phyloP scores from a whole-genome alignment of 92 coral and sea anemone genomes.

The Siderastrea siderea region DNA sequence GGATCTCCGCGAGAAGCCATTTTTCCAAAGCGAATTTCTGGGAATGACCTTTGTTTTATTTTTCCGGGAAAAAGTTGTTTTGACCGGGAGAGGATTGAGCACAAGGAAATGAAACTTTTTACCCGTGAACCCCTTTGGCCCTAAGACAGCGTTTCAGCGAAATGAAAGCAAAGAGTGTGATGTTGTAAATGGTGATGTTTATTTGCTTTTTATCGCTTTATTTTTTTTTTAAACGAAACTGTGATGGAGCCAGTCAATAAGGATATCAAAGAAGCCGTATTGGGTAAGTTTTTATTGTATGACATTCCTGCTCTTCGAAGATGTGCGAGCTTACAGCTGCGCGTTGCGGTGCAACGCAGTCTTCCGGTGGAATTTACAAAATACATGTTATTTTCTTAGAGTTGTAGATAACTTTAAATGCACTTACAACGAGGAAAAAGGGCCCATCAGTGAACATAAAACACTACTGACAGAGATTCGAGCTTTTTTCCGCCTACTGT shows the following conservation, averaged over 20 bases:
- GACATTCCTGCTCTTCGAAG: not conserved
- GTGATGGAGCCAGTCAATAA: slow-evolving; percentile 30
- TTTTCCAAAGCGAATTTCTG: not conserved
- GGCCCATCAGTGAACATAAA: not conserved
- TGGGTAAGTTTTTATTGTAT: slow-evolving; percentile 9
- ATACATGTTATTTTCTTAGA: not conserved
- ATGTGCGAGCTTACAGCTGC: not conserved
- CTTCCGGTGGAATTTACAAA: not conserved
- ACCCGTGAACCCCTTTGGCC: slow-evolving; percentile 27
- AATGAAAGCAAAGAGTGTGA: not conserved
- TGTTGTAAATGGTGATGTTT: not conserved
- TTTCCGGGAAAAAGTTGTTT: not conserved
- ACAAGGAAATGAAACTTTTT: slow-evolving; percentile 22
- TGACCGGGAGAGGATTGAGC: slow-evolving; percentile 21
- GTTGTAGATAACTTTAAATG: not conserved
- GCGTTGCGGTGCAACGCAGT: not conserved
- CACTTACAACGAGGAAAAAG: not conserved
- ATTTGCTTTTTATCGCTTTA: not conserved
- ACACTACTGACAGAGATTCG: not conserved
- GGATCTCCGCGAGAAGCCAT: slow-evolving; percentile 23
- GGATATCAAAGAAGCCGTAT: slow-evolving; percentile 39
- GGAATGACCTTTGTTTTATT: not conserved
- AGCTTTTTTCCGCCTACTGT: too few relatives aligned
- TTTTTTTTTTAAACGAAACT: not conserved
- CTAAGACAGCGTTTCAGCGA: not conserved